phyloP scores from a whole-genome alignment of 92 coral and sea anemone genomes.

The Porites cylindrica region DNA sequence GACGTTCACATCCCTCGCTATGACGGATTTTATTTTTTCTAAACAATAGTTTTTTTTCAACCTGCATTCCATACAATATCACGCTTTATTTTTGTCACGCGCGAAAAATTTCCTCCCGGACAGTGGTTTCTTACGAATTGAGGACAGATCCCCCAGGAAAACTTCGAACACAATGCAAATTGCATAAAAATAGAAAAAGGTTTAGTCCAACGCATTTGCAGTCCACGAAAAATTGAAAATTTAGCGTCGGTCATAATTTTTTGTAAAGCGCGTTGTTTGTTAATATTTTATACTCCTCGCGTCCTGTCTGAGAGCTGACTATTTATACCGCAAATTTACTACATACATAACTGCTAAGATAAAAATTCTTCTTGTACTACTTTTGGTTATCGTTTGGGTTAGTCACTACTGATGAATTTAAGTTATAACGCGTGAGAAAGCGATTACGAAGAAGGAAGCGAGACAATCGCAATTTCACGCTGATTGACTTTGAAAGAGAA shows the following conservation, averaged over 20 bases:
- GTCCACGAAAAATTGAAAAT: not conserved
- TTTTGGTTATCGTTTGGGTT: not conserved
- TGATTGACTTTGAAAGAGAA: not conserved
- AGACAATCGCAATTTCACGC: conserved; percentile 28
- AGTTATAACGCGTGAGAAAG: not conserved
- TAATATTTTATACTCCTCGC: not conserved
- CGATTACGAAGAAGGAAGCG: not conserved
- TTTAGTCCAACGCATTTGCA: not conserved
- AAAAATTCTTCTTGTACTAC: not conserved
- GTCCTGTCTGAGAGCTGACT: not conserved
- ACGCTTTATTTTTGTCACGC: no score
- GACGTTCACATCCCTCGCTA: not conserved
- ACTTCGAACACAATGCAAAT: no score
- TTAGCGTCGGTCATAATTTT: conserved; percentile 2
- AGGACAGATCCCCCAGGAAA: no score
- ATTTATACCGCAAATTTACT: not conserved
- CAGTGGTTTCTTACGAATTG: not conserved
- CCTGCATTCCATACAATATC: not conserved
- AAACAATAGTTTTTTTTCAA: not conserved
- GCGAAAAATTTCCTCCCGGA: not conserved
- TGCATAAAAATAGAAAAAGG: not conserved
- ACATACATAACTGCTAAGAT: not conserved
- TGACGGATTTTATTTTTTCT: not conserved
- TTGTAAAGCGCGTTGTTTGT: not conserved
- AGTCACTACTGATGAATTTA: not conserved